These are phyloP conservation scores for Scatophagus argus DNA, from an alignment of 2,113 vertebrate species.

Conservation along the genomic window DNA sequence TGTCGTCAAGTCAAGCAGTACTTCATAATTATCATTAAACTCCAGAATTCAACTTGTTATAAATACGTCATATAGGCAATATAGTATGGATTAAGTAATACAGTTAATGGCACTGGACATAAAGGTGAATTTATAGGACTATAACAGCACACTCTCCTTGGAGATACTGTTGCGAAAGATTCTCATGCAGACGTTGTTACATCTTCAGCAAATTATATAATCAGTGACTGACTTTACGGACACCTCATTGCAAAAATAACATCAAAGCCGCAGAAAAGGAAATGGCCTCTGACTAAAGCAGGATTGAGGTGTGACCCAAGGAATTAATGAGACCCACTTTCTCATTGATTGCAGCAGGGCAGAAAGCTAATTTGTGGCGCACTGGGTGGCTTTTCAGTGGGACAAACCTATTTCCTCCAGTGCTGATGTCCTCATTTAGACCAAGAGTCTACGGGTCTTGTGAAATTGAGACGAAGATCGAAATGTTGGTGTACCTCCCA, in stretches of 20 bases:
- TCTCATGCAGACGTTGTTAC: conserved; percentile 1
- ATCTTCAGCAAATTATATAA: conserved; percentile 35
- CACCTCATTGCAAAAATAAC: conserved; percentile 5
- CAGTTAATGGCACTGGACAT: not conserved
- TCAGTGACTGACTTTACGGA: conserved; percentile 24
- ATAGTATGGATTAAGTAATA: not conserved
- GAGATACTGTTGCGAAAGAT: not conserved
- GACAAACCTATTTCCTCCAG: conserved; percentile 65
- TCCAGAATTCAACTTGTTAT: not conserved
- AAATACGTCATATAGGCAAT: not conserved
- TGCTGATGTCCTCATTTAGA: conserved; percentile 74
- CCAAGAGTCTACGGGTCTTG: conserved; percentile 45
- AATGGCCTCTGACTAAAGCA: conserved; percentile 30
- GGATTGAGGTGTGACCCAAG: conserved; percentile 45
- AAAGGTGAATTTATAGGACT: not conserved
- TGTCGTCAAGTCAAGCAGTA: not conserved
- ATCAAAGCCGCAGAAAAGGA: conserved; percentile 23
- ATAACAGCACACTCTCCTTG: not conserved
- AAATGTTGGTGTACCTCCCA: conserved; percentile 49
- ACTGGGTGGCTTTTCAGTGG: conserved; percentile 45
- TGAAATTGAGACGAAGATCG: conserved; percentile 69
- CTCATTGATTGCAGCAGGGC: conserved; percentile 61
- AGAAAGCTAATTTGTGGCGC: conserved; percentile 61
- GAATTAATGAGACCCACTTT: conserved; percentile 68
- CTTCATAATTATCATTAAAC: not conserved